Conservation (phyloP, 2,797 vertebrate species). For the Megaceryle alcyon region DNA sequence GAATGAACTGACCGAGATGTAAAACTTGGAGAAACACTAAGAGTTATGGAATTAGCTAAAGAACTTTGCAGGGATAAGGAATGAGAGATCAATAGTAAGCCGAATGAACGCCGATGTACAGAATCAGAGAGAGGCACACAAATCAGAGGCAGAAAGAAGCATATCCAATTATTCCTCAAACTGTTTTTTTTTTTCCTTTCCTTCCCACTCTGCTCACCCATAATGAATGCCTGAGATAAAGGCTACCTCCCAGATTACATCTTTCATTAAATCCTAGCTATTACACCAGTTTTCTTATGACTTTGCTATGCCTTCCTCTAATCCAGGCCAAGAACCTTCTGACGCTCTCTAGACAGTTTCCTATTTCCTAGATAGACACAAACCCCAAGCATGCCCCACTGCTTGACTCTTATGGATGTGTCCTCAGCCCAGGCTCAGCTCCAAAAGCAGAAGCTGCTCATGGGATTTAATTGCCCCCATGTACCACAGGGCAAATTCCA, state of each 20-base stretch:
- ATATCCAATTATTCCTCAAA: background rate
- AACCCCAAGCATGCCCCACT: fast-evolving
- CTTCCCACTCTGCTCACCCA: background rate
- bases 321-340: background rate
- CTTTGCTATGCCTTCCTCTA: background rate
- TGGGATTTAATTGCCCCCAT: background rate
- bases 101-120: background rate
- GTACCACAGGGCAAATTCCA: background rate
- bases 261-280: conserved; percentile 27
- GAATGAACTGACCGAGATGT: background rate
- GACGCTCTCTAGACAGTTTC: background rate
- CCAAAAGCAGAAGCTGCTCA: background rate
- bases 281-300: background rate
- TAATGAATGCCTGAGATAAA: conserved; percentile 17
- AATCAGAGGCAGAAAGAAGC: background rate
- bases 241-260: conserved; percentile 14
- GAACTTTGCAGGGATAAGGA: background rate
- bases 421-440: background rate
- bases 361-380: background rate
- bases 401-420: no score
- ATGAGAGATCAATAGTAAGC: background rate
- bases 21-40: background rate
- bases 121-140: background rate
- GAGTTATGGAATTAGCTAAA: background rate
- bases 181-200: background rate